These are phyloP conservation scores for Clitarchus hookeri DNA, from an alignment of 2,888 invertebrate species.

Conservation along the genomic window DNA sequence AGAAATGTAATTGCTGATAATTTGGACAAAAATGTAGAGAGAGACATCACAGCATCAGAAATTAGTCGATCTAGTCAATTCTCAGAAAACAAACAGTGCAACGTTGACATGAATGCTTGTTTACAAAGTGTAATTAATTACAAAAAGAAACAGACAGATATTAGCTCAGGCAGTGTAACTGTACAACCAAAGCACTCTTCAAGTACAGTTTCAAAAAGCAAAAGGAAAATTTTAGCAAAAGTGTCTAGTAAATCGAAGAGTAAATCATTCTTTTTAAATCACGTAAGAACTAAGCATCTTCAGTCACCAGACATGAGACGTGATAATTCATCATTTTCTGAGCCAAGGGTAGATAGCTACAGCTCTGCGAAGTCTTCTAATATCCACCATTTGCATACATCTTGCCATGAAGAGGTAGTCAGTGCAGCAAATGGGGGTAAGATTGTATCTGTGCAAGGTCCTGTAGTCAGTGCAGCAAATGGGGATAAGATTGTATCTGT, in stretches of 20 bases:
- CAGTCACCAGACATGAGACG: background rate
- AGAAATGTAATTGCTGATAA: conserved; percentile 47
- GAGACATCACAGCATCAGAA: conserved; percentile 42
- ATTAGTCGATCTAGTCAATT: too few species aligned
- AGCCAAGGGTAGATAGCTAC: background rate
- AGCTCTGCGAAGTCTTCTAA: background rate
- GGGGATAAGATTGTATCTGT: background rate
- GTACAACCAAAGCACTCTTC: background rate
- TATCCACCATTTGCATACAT: background rate
- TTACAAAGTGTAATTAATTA: background rate
- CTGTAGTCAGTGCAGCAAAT: background rate
- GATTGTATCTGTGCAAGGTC: background rate
- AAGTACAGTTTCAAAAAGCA: background rate
- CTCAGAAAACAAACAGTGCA: background rate
- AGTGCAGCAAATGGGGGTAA: background rate
- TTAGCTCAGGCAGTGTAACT: background rate
- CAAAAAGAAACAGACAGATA: background rate
- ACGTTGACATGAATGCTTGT: background rate
- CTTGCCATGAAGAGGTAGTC: background rate
- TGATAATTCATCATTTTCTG: background rate
- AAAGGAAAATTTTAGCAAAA: conserved; percentile 37
- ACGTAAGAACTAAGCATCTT: conserved; percentile 45
- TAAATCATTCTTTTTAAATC: conserved; percentile 51
- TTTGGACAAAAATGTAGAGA: conserved; percentile 50
- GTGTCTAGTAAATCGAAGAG: conserved; percentile 41